These are phyloP conservation scores for Goniozus legneri DNA, from an alignment of 1,140 invertebrate species.

Conservation along the genomic window DNA sequence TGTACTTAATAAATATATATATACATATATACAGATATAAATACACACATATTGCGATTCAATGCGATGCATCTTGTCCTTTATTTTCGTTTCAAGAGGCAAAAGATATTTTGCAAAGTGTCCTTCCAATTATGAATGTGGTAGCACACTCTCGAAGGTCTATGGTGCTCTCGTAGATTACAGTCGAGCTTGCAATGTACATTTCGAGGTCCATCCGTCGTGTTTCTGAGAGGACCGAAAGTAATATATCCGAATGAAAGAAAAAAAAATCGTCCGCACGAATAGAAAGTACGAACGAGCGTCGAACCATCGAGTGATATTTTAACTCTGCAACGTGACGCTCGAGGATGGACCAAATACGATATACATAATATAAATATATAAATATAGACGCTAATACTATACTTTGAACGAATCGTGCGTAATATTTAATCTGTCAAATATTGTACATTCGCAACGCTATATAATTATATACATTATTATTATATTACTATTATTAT, in stretches of 20 bases:
- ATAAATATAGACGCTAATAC: slow-evolving; percentile 1
- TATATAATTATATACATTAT: slow-evolving; percentile 20
- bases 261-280: background rate
- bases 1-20: no score
- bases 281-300: no score
- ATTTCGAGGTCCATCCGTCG: slow-evolving; percentile 28
- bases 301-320: background rate
- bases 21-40: background rate
- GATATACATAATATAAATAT: slow-evolving; percentile 11
- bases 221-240: background rate
- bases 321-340: background rate
- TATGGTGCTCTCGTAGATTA: slow-evolving; percentile 21
- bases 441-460: slow-evolving; percentile 40
- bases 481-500: slow-evolving; percentile 16
- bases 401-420: slow-evolving; percentile 21
- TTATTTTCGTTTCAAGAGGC: no score
- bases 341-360: slow-evolving; percentile 18
- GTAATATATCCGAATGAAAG: slow-evolving; percentile 1
- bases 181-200: slow-evolving; percentile 19
- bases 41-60: background rate
- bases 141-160: slow-evolving; percentile 22
- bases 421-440: slow-evolving; percentile 30
- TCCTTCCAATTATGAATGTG: slow-evolving; percentile 37
- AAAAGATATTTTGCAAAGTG: slow-evolving; percentile 38
- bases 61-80: slow-evolving; percentile 17